Percentiles rank a stretch among this genome's conserved stretches.
These are phyloP conservation scores for Penaeus vannamei DNA, from an alignment of 1,140 invertebrate genomes.

Conservation along the genomic window DNA sequence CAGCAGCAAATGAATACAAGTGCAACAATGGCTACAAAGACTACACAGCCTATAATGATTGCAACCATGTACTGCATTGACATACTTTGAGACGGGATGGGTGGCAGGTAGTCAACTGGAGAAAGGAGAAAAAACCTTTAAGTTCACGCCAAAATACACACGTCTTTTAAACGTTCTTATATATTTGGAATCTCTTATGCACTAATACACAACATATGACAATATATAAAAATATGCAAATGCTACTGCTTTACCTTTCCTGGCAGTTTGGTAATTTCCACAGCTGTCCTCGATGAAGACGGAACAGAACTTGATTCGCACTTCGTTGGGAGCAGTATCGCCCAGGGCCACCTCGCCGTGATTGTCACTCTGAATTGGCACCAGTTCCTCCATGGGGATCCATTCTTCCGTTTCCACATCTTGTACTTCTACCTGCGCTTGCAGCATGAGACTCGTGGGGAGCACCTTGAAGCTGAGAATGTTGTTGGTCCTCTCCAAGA, in stretches of 20 bases:
- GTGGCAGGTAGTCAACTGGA: slow-evolving; percentile 84
- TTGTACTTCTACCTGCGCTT: slow-evolving; percentile 73
- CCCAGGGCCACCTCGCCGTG: slow-evolving; percentile 75
- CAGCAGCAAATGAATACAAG: slow-evolving; percentile 88
- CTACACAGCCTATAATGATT: slow-evolving; percentile 85
- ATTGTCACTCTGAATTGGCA: slow-evolving; percentile 66
- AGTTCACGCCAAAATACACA: slow-evolving; percentile 74
- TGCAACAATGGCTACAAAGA: slow-evolving; percentile 83
- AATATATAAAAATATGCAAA: not conserved
- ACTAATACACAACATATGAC: not conserved
- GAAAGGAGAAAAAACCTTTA: slow-evolving; percentile 73
- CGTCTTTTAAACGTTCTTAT: too few relatives aligned
- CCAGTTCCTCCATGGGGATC: slow-evolving; percentile 20
- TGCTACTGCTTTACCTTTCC: slow-evolving; percentile 63
- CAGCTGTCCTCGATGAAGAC: slow-evolving; percentile 84
- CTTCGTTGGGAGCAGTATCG: slow-evolving; percentile 69
- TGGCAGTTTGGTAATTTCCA: slow-evolving; percentile 85
- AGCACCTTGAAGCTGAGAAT: slow-evolving; percentile 83
- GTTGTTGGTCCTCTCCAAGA: slow-evolving; percentile 83
- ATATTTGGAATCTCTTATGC: not conserved
- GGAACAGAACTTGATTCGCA: slow-evolving; percentile 82
- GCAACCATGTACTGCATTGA: slow-evolving; percentile 85
- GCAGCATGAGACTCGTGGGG: slow-evolving; percentile 77
- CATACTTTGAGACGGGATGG: slow-evolving; percentile 82
- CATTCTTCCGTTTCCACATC: slow-evolving; percentile 64